Evolutionary conservation across 2,888 invertebrate genomes (phyloP).

Genomic region (Hololepta plana): DNA sequence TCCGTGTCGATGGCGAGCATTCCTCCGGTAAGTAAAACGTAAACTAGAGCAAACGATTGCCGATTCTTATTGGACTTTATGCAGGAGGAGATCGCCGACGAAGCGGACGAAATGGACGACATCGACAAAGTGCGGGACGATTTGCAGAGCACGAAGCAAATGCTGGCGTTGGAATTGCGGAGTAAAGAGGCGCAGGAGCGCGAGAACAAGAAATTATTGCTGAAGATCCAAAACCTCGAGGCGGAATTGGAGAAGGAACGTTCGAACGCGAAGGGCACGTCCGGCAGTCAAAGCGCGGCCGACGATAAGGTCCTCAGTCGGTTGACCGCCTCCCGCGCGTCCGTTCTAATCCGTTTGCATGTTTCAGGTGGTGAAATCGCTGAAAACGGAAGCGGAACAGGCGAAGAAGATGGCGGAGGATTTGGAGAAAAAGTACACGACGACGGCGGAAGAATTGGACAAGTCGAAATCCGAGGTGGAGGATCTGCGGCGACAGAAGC

Average conservation of each 20-base stretch:
- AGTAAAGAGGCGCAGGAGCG: conserved; percentile 63
- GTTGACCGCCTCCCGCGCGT: too few relatives aligned
- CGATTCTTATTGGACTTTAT: neutral
- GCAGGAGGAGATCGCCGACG: conserved; percentile 26
- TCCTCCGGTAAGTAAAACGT: conserved; percentile 24
- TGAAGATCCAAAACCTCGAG: conserved; percentile 63
- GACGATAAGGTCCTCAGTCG: conserved; percentile 26
- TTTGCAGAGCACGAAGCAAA: conserved; percentile 79
- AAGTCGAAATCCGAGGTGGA: conserved; percentile 57
- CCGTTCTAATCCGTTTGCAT: too few relatives aligned
- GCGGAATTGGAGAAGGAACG: conserved; percentile 64
- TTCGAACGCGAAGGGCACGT: conserved; percentile 15
- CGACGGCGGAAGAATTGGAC: conserved; percentile 59
- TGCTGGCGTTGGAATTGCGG: conserved; percentile 67
- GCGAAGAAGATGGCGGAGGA: conserved; percentile 64
- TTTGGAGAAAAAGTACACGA: conserved; percentile 61
- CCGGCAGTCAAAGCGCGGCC: conserved; percentile 12
- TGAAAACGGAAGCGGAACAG: conserved; percentile 58
- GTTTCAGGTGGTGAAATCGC: conserved; percentile 37
- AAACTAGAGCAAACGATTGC: conserved; percentile 3
- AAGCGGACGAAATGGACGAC: conserved; percentile 75
- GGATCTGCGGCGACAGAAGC: conserved; percentile 60
- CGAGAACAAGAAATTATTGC: conserved; percentile 68
- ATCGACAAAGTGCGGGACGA: conserved; percentile 82
- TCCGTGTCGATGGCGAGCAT: conserved; percentile 50